Evolutionary conservation across 2,888 invertebrate species (phyloP).

Genomic region (Caenorhabditis macrosperma): DNA sequence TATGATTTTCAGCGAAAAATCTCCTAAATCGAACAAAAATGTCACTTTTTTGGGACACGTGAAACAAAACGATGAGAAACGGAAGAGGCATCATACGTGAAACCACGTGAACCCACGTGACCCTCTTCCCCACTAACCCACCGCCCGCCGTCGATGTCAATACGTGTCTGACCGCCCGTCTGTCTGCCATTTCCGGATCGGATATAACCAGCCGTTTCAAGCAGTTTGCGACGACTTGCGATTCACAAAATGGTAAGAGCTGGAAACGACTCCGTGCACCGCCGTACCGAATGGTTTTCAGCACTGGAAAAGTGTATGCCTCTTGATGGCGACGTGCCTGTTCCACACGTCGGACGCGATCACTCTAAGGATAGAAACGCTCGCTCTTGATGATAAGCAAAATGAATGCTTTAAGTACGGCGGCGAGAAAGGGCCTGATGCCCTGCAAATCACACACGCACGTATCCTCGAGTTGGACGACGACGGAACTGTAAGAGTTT

Average conservation of each 20-base stretch:
- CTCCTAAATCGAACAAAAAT: too few relatives aligned
- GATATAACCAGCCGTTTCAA: background rate
- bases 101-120: background rate
- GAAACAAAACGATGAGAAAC: too few relatives aligned
- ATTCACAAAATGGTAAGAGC: background rate
- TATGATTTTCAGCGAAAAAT: too few relatives aligned
- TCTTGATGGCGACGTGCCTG: background rate
- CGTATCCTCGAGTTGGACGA: background rate
- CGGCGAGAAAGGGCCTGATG: background rate
- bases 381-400: background rate
- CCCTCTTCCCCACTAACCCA: background rate
- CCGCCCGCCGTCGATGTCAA: background rate
- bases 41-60: too few relatives aligned
- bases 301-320: slow-evolving; percentile 4
- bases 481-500: background rate
- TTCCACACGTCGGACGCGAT: background rate
- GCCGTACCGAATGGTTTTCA: too few relatives aligned
- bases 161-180: background rate
- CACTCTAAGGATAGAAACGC: background rate
- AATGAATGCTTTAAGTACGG: background rate
- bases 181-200: background rate
- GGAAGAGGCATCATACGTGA: too few relatives aligned
- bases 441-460: background rate
- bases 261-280: too few relatives aligned
- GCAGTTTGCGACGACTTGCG: background rate